Evolutionary conservation across 2,113 vertebrate species (phyloP).

Genomic region (Apistogramma diplotaenia): DNA sequence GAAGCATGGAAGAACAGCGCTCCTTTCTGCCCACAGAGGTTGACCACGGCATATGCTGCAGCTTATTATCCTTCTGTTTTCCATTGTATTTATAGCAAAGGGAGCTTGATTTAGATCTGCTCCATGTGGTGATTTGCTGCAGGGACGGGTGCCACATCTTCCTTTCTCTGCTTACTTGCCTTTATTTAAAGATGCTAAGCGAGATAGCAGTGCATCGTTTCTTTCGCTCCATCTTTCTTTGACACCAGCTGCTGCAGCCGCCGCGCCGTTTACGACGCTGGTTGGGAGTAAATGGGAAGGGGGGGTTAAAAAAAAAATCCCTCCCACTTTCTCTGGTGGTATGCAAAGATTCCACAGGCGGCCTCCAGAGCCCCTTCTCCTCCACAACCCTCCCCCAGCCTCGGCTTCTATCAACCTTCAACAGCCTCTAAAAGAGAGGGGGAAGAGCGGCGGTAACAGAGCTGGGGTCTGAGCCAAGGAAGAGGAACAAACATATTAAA

Average conservation of each 20-base stretch:
- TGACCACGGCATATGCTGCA: slow-evolving; percentile 62
- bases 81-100: slow-evolving; percentile 70
- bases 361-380: slow-evolving; percentile 54
- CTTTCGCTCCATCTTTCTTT: slow-evolving; percentile 41
- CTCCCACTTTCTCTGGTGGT: slow-evolving; percentile 58
- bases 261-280: slow-evolving; percentile 60
- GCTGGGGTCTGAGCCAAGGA: slow-evolving; percentile 11
- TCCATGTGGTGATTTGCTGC: slow-evolving; percentile 68
- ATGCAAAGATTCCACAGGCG: slow-evolving; percentile 64
- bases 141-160: slow-evolving; percentile 56
- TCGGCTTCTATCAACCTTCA: slow-evolving; percentile 45
- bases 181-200: slow-evolving; percentile 66
- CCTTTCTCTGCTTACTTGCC: slow-evolving; percentile 31
- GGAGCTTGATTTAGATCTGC: slow-evolving; percentile 69
- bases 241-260: slow-evolving; percentile 60
- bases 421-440: slow-evolving; percentile 11
- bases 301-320: slow-evolving; percentile 24
- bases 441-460: slow-evolving; percentile 14
- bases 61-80: slow-evolving; percentile 63
- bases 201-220: slow-evolving; percentile 51
- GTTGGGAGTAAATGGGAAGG: slow-evolving; percentile 13
- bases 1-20: slow-evolving; percentile 53
- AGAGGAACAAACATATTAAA: slow-evolving; percentile 36
- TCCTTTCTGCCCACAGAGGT: slow-evolving; percentile 53
- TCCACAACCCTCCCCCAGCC: slow-evolving; percentile 40